Evolutionary conservation across 2,797 vertebrate genomes (phyloP).

Genomic region (Protosalanx chinensis): DNA sequence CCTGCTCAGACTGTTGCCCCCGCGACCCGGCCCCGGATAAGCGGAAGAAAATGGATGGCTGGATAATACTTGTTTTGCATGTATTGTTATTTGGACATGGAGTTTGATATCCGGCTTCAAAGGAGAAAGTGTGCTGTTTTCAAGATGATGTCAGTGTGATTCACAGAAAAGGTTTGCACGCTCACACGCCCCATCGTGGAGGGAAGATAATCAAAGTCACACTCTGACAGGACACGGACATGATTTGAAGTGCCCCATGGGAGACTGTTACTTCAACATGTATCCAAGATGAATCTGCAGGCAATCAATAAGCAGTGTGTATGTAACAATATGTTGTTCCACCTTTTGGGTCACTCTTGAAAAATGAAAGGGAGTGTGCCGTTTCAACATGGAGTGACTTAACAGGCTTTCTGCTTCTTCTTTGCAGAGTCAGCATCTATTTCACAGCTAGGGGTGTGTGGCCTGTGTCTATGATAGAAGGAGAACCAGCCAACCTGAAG

Average conservation of each 20-base stretch:
- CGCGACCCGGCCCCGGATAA: too few relatives aligned
- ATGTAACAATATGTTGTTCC: slow-evolving; percentile 1
- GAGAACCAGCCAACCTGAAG: slow-evolving; percentile 22
- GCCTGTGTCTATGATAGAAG: slow-evolving; percentile 10
- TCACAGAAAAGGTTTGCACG: slow-evolving; percentile 7
- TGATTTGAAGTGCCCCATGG: slow-evolving; percentile 61
- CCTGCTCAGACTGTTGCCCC: too few relatives aligned
- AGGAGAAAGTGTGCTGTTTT: slow-evolving; percentile 29
- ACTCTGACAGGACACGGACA: slow-evolving; percentile 62
- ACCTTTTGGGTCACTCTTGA: slow-evolving; percentile 11
- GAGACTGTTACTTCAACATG: slow-evolving; percentile 65
- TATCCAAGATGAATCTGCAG: slow-evolving; percentile 58
- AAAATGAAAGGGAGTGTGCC: not conserved
- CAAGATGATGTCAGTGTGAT: slow-evolving; percentile 33
- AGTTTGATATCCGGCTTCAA: not conserved
- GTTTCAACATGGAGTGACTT: slow-evolving; percentile 1
- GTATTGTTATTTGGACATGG: too few relatives aligned
- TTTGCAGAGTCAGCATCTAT: not conserved
- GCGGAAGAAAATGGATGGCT: too few relatives aligned
- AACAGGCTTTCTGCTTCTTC: slow-evolving; percentile 9
- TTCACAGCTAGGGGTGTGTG: slow-evolving; percentile 15
- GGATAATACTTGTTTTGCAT: too few relatives aligned
- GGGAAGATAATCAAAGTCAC: not conserved
- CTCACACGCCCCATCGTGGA: slow-evolving; percentile 12
- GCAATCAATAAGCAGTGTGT: slow-evolving; percentile 67